Base-by-base conservation (phyloP, 2,797 vertebrate genomes). In the Columba guinea region DNA sequence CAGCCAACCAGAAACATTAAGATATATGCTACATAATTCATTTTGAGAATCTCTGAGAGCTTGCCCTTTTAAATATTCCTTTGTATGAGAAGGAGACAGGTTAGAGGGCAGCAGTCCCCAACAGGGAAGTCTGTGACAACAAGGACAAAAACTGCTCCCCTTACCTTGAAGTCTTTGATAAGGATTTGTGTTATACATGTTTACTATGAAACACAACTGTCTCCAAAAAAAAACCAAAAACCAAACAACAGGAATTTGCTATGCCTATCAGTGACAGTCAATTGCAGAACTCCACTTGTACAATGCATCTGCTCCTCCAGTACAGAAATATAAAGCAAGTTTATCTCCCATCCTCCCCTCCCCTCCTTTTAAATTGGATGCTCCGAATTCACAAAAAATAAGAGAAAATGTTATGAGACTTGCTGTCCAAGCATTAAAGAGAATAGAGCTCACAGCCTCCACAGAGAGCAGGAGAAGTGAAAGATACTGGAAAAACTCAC, bases 1-100 rank as follows among this genome's bases (percentile, higher is more conserved):
- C 71, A 93, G 71, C 89, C 94, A 94, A 85, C 51, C 89, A 95
- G 90, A 94, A 95, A 92, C 84, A 85, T 51, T 53, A 70, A 83
- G 90, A 84, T 78, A 84, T 12, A 89, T 9, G 35, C 95, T 73
- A 82, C 74, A 52, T 63, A 87, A 67, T 65, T 77, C 34, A 81
- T 64, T 82, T 77, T 34, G 69, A 92, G 79, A 92, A 39, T 22
- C 49, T 48, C 76, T 32, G 41, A 55, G 10, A 89, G 68, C 27
- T 83, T 91, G 82, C 24, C 76, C 84, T 93, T 93, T 92, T 30
- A 91, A 78, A 89, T 78, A 73, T 59, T 86, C 51, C 74, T 67
- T 79, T 18, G 0, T 53, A 30, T 9, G 30, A 6, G 63, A 32
- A 83, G 41, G 32, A 85, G 56, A 81, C 34, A 39, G 70, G 67